Evolutionary conservation across 2,888 invertebrate genomes (phyloP).

Genomic region (Drosophila nigritarsus): DNA sequence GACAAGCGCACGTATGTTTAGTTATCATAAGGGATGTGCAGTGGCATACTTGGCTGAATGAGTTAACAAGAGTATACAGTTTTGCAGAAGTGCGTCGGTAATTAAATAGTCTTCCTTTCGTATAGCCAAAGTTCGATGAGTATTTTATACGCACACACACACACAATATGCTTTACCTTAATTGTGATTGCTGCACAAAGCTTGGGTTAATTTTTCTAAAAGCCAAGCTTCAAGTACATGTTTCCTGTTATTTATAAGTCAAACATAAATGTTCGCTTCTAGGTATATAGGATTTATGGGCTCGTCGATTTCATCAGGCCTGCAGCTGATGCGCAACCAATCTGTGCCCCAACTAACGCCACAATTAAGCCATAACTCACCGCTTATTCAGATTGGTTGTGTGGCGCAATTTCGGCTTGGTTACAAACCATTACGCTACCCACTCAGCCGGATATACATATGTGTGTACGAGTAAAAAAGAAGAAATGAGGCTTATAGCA

Average conservation of each 20-base stretch:
- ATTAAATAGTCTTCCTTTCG: not conserved
- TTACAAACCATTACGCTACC: constrained; percentile 67
- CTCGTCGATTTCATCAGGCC: not conserved
- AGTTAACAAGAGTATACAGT: constrained; percentile 9
- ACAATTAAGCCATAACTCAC: constrained; percentile 72
- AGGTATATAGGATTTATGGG: not conserved
- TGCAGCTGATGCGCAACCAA: constrained; percentile 2
- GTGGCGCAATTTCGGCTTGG: constrained; percentile 58
- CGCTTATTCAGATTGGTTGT: constrained; percentile 37
- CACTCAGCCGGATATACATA: constrained; percentile 37
- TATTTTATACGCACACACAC: not conserved
- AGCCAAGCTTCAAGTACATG: not conserved
- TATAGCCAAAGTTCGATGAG: not conserved
- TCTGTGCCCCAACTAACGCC: constrained; percentile 27
- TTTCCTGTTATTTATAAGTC: constrained; percentile 1
- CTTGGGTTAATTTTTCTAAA: not conserved
- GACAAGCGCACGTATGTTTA: constrained; percentile 45
- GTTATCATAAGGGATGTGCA: constrained; percentile 34
- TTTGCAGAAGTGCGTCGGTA: not conserved
- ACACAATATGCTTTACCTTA: not conserved
- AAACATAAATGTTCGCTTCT: not conserved
- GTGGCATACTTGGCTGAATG: constrained; percentile 12
- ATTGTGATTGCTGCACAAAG: not conserved
- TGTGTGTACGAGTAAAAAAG: constrained; percentile 4
- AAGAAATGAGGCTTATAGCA: constrained; percentile 64